A percentile compares a stretch with the other conserved stretches of the same genome.
Evolutionary conservation across 2,797 vertebrate species (phyloP).

Genomic region (Kryptolebias ocellatus): DNA sequence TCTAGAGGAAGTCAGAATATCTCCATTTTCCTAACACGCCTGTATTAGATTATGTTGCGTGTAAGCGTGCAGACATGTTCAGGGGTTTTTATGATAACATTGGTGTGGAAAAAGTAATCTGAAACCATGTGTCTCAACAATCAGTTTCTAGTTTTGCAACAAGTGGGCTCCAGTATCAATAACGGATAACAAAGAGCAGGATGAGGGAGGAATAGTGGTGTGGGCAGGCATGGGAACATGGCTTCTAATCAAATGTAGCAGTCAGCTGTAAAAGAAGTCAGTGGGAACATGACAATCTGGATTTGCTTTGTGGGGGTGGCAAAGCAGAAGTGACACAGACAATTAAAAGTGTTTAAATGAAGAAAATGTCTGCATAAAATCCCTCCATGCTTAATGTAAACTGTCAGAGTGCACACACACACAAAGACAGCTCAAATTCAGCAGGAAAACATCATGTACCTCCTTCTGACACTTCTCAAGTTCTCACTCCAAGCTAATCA

Average conservation of each 20-base stretch:
- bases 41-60: constrained; percentile 6
- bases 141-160: constrained; percentile 55
- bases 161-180: constrained; percentile 69
- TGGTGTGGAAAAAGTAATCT: constrained; percentile 41
- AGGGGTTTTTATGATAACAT: constrained; percentile 3
- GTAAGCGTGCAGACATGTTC: background rate
- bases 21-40: background rate
- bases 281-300: constrained; percentile 14
- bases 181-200: constrained; percentile 59
- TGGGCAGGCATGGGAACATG: constrained; percentile 8
- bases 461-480: constrained; percentile 29
- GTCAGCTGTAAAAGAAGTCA: background rate
- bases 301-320: constrained; percentile 12
- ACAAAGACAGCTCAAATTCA: background rate
- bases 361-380: background rate
- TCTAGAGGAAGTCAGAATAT: constrained; percentile 5
- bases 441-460: constrained; percentile 11
- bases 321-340: constrained; percentile 6
- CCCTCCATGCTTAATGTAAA: background rate
- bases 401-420: background rate
- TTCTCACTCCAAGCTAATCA: constrained; percentile 44
- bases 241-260: constrained; percentile 22
- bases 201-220: constrained; percentile 15
- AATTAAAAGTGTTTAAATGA: constrained; percentile 5
- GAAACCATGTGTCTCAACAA: constrained; percentile 47